Base-by-base conservation (phyloP, 2,797 vertebrate species). In the Furcifer pardalis region DNA sequence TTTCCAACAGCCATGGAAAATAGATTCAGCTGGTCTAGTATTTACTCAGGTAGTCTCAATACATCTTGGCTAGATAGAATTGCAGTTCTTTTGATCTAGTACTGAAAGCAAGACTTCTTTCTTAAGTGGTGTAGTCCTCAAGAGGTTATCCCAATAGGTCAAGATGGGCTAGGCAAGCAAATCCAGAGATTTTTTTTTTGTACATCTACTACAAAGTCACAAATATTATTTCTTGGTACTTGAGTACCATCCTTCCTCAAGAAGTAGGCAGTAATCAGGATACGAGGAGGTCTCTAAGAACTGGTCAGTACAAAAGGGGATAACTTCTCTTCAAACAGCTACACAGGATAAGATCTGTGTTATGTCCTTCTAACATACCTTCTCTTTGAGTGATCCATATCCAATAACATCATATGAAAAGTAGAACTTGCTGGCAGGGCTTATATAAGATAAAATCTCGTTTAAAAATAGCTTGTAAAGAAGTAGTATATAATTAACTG, bases 401-500 rank as follows among this genome's bases (percentile, higher is more conserved):
- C 63, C 40, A 44, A 59, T 46, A 69, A 85, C 23, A 21, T 27
- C 56, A n/a, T 79, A 69, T 15, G 42, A 56, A 49, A 77, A 69
- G 27, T 80, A 63, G 2, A 23, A 46, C 46, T 69, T 59, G 42
- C 56, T 52, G 75, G 63, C 27, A 71, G 59, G 44, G 27, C 65
- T 86, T 25, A 40, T 17, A 62, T 86, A 63, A 77, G 42, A 76
- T 62, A 42, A 72, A 82, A 72, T 37, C n/a, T 79, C 66, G 79
- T 81, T n/a, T 82, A 71, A 86, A 86, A 81, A 35, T 21, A 80
- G 76, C 6, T 23, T 13, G n/a, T 3, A 84, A 17, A 32, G 35
- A 74, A 94, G 80, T 15, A 83, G 30, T 81, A 71, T 32, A 82
- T 69, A 59, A 86, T 77, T 86, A 82, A 78, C 59, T 74, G 80